phyloP scores from a whole-genome alignment of 2,113 vertebrate genomes.

The Tachuris rubrigastra region DNA sequence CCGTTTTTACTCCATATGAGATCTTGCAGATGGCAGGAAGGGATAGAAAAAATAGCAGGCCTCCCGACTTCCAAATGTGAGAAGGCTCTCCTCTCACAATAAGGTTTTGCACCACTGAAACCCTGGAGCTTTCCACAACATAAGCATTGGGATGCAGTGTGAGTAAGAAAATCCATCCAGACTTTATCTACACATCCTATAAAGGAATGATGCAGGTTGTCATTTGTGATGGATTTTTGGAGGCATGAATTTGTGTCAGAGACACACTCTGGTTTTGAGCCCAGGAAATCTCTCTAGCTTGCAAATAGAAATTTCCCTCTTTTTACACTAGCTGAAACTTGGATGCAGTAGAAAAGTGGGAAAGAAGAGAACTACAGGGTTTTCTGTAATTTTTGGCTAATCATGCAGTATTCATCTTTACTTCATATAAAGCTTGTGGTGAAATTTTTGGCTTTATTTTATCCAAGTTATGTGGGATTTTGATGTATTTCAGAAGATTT shows the following conservation, averaged over 20 bases:
- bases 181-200: background rate
- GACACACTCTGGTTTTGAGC: background rate
- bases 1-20: background rate
- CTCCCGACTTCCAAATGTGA: background rate
- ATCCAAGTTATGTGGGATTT: background rate
- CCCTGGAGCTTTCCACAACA: background rate
- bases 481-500: background rate
- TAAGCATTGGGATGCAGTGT: fast-evolving
- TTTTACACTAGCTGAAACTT: background rate
- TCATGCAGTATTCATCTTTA: background rate
- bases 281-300: background rate
- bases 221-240: background rate
- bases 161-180: background rate
- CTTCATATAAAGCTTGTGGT: background rate
- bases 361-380: background rate
- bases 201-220: background rate
- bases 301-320: background rate
- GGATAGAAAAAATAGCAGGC: background rate
- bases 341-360: background rate
- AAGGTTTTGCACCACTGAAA: background rate
- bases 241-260: background rate
- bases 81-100: background rate
- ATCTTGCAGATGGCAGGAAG: slow-evolving; percentile 47
- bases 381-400: background rate
- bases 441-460: background rate